These are phyloP conservation scores for Drosophila varians DNA, from an alignment of 1,140 invertebrate species.

Conservation along the genomic window DNA sequence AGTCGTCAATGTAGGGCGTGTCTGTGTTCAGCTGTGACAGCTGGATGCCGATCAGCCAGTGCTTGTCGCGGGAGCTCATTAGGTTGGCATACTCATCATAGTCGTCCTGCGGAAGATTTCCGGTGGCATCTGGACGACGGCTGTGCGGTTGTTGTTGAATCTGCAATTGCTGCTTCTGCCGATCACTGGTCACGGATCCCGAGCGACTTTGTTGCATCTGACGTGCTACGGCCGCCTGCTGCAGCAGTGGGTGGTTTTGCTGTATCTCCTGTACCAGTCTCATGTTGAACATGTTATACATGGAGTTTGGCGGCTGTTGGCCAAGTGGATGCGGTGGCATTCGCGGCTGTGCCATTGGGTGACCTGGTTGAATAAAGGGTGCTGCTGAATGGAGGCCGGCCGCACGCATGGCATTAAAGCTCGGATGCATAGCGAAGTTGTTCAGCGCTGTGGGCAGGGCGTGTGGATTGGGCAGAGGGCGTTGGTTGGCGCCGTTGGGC, in stretches of 20 bases:
- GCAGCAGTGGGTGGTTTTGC: constrained; percentile 86
- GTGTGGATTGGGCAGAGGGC: constrained; percentile 82
- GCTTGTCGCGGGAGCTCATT: constrained; percentile 96
- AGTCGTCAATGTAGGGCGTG: constrained; percentile 93
- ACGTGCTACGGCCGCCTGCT: constrained; percentile 58
- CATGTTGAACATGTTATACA: constrained; percentile 83
- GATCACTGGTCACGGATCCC: constrained; percentile 37
- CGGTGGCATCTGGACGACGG: constrained; percentile 59
- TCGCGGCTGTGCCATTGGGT: constrained; percentile 62
- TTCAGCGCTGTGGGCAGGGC: constrained; percentile 79
- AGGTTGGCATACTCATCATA: constrained; percentile 93
- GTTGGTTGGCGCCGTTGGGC: constrained; percentile 39
- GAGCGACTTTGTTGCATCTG: constrained; percentile 61
- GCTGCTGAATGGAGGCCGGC: constrained; percentile 79
- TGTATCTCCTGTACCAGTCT: constrained; percentile 85
- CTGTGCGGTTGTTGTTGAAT: constrained; percentile 44
- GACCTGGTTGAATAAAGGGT: constrained; percentile 83
- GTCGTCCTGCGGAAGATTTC: constrained; percentile 74
- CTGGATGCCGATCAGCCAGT: constrained; percentile 97
- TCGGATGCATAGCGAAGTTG: constrained; percentile 83
- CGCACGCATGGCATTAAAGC: constrained; percentile 82
- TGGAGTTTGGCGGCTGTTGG: constrained; percentile 72
- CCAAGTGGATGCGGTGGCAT: constrained; percentile 59
- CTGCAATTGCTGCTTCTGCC: constrained; percentile 43
- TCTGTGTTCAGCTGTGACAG: constrained; percentile 93